phyloP scores from a whole-genome alignment of 1,140 invertebrate genomes.

The Dinothrombium tinctorium region DNA sequence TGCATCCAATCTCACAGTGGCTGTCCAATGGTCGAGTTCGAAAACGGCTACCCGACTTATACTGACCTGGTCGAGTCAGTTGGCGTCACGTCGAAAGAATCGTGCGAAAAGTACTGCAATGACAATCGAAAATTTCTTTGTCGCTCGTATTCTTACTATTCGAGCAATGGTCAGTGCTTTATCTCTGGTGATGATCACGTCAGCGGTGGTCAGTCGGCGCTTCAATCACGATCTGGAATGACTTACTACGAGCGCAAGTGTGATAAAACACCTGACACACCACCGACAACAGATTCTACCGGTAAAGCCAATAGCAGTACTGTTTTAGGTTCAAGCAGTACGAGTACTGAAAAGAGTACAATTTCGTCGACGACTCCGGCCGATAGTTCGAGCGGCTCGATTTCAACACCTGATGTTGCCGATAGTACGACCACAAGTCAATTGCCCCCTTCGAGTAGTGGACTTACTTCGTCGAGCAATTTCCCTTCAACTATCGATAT shows the following conservation, averaged over 20 bases:
- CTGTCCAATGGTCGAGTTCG: conserved; percentile 18
- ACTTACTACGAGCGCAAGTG: conserved; percentile 24
- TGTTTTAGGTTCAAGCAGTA: not conserved
- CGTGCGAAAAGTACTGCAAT: conserved; percentile 22
- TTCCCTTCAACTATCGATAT: too few relatives aligned
- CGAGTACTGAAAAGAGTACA: not conserved
- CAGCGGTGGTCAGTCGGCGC: conserved; percentile 15
- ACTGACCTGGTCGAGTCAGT: conserved; percentile 22
- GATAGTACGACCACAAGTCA: not conserved
- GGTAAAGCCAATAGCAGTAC: not conserved
- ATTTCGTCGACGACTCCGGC: not conserved
- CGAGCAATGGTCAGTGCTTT: conserved; percentile 25
- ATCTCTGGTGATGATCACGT: conserved; percentile 20
- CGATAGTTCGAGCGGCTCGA: not conserved
- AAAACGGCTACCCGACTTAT: conserved; percentile 23
- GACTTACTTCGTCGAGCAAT: too few relatives aligned
- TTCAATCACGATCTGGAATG: conserved; percentile 22
- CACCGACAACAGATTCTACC: not conserved
- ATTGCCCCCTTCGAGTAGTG: too few relatives aligned
- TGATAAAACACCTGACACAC: conserved; percentile 6
- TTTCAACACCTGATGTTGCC: not conserved
- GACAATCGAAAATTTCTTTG: conserved; percentile 23
- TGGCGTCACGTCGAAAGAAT: conserved; percentile 19
- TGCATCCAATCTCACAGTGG: conserved; percentile 20
- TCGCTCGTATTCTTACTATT: conserved; percentile 24